Conservation (phyloP, 2,113 vertebrate genomes). For the Pristiophorus japonicus region DNA sequence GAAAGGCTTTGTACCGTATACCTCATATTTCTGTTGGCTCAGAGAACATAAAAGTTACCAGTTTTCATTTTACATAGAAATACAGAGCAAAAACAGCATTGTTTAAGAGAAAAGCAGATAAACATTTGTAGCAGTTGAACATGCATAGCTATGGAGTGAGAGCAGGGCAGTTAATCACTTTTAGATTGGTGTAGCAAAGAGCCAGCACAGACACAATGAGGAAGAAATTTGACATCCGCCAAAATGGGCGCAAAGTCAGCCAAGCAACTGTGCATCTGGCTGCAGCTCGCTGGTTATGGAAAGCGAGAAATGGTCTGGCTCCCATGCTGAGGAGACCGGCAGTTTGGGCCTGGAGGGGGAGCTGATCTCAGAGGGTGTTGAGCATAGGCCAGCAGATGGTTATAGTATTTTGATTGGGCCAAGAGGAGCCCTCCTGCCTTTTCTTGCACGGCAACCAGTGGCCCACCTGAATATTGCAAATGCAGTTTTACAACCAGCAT, state of each 20-base stretch:
- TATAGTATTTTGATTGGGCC: background rate
- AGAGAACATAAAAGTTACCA: background rate
- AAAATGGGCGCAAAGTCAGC: no score
- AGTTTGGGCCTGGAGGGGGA: background rate
- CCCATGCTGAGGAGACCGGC: no score
- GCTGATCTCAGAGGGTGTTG: background rate
- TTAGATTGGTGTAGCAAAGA: background rate
- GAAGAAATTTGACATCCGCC: no score
- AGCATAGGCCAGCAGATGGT: background rate
- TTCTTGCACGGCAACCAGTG: background rate
- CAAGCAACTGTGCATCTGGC: no score
- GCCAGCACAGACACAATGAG: background rate
- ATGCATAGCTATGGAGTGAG: background rate
- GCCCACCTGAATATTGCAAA: background rate
- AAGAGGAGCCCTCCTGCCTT: background rate
- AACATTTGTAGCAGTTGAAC: background rate
- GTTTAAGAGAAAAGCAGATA: background rate
- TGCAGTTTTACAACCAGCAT: background rate
- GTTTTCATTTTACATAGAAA: background rate
- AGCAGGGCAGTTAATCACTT: background rate
- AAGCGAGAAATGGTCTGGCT: no score
- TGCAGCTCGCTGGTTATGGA: no score
- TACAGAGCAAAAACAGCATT: background rate
- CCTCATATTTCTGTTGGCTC: background rate
- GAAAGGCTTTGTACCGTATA: no score